Conservation (phyloP, 2,113 vertebrate species). For the Hydrochoerus hydrochaeris region DNA sequence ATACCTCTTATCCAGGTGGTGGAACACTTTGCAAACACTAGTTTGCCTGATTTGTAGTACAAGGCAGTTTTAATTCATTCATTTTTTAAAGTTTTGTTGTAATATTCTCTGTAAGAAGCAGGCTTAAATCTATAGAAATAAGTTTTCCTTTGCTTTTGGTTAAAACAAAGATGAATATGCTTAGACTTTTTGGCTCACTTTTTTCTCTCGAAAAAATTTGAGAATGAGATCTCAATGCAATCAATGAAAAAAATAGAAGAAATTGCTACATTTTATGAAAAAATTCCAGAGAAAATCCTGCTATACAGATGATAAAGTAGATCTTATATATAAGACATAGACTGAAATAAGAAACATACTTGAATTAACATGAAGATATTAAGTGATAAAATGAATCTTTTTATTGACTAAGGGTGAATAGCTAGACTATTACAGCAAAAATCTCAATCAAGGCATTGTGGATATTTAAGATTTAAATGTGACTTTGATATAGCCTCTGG, state of each 20-base stretch:
- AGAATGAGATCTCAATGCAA: neutral
- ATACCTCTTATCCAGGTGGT: neutral
- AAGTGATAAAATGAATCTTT: slow-evolving; percentile 71
- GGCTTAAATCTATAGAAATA: neutral
- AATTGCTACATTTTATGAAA: slow-evolving; percentile 57
- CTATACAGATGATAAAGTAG: neutral
- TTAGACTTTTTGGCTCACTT: slow-evolving; percentile 15
- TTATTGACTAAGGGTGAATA: slow-evolving; percentile 73
- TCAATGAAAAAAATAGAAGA: slow-evolving; percentile 50
- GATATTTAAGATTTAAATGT: slow-evolving; percentile 66
- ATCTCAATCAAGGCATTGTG: slow-evolving; percentile 62
- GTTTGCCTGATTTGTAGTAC: neutral
- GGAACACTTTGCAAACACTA: neutral
- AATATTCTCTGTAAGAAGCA: neutral
- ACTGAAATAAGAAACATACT: slow-evolving; percentile 71
- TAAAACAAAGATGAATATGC: neutral
- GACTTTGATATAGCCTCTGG: slow-evolving; percentile 61
- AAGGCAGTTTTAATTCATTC: neutral
- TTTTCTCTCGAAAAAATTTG: slow-evolving; percentile 33
- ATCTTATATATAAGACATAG: slow-evolving; percentile 55
- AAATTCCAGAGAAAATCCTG: slow-evolving; percentile 55
- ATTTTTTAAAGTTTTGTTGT: neutral
- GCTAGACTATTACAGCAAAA: slow-evolving; percentile 62
- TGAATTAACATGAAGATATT: slow-evolving; percentile 73
- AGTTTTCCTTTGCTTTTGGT: neutral